Evolutionary conservation across 2,888 invertebrate genomes (phyloP), one percentile per base, ranked within the genome.

Genomic region (Odontocolon sp.): DNA sequence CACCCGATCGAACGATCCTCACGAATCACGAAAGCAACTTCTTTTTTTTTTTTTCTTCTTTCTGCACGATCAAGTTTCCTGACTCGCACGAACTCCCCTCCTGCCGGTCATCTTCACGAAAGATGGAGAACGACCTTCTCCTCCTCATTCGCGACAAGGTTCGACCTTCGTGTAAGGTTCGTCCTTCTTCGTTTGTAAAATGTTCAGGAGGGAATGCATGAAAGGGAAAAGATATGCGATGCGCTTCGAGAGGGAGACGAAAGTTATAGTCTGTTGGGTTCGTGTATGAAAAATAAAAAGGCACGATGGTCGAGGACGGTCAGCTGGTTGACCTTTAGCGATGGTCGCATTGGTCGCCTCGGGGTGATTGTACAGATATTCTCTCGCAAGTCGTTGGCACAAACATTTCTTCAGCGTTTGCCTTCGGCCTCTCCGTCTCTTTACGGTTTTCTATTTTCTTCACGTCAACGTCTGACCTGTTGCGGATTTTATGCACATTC

Each of bases 311-410:
- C 61, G 67, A 70, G 79, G 69, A 72, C 69, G 69, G 70, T 72
- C 77, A 79, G 72, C 72, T 77, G 76, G 72, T 75, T 75, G 77
- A 80, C 77, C 77, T 80, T 80, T 80, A 40, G 47, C 52, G 8
- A 36, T n/a, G 67, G 36, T 8, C 36, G 69, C 72, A 47, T 54
- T 31, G 42, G 36, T 8, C 36, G 69, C 72, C 54, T 54, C 36
- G 42, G 36, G 54, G 66, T 71, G 28, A 69, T 69, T 36, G 33
- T 59, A 42, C 64, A 28, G 54, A 31, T 4, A 21, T 31, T 50
- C 40, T 45, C 54, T 70, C 14, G 59, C 26, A n/a, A 38, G 36
- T 38, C 42, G 28, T 28, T 8, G n/a, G 23, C 16, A 36, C 16
- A 18, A 36, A 57, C 63, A 45, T 50, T 59, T 56, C 59, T 59